Percentiles rank a stretch among this genome's conserved stretches.
Conservation (phyloP, 2,113 vertebrate genomes). For the Microtus oregoni region DNA sequence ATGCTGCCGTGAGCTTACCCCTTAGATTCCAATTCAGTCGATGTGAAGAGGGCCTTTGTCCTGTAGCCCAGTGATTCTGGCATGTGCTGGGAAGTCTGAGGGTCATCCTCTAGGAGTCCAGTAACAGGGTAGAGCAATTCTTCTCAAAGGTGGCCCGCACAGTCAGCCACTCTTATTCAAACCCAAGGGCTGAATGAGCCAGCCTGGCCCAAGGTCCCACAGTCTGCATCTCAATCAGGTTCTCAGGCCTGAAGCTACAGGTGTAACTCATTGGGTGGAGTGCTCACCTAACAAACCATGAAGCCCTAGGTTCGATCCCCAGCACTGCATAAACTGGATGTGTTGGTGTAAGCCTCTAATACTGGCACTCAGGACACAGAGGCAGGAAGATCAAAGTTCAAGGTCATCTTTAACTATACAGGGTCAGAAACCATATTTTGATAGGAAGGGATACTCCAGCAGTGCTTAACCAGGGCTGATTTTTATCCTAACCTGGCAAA, state of each 20-base stretch:
- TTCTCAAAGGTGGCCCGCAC: neutral
- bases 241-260: neutral
- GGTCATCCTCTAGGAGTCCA: neutral
- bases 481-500: neutral
- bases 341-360: neutral
- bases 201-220: neutral
- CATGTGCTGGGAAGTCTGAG: neutral
- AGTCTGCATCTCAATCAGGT: neutral
- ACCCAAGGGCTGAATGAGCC: neutral
- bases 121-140: neutral
- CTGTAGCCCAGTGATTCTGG: no score
- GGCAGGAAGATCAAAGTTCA: neutral
- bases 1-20: fast-evolving
- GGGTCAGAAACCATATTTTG: no score
- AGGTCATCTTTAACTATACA: neutral
- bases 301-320: neutral
- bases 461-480: neutral
- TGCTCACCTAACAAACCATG: neutral
- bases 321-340: neutral
- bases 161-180: neutral
- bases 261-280: no score
- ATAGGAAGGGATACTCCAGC: neutral
- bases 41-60: neutral
- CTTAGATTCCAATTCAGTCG: neutral
- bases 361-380: neutral